These are phyloP conservation scores for Psix sp. DNA, from an alignment of 1,140 invertebrate species.

Conservation along the genomic window DNA sequence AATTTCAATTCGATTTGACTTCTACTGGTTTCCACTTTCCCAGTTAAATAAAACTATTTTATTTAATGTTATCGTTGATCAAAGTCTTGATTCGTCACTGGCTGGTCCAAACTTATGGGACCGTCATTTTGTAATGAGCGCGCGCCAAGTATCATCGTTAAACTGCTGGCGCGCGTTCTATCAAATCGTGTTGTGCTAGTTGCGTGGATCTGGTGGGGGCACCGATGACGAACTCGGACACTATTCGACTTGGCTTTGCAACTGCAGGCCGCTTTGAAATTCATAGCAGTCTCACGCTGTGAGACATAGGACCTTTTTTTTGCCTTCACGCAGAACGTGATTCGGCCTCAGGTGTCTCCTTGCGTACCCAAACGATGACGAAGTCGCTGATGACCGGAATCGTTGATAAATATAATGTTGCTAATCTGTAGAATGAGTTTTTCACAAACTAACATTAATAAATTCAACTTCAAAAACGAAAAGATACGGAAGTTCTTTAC, in stretches of 20 bases:
- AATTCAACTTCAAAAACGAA: too few species aligned
- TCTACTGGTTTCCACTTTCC: too few species aligned
- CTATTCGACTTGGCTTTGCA: slow-evolving; percentile 36
- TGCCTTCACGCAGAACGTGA: slow-evolving; percentile 24
- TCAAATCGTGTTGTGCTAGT: slow-evolving; percentile 50
- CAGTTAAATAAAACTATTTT: too few species aligned
- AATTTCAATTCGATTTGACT: not conserved
- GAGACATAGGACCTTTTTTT: slow-evolving; percentile 11
- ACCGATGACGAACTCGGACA: slow-evolving; percentile 59
- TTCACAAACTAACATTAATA: too few species aligned
- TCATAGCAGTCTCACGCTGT: slow-evolving; percentile 7
- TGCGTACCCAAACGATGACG: slow-evolving; percentile 19
- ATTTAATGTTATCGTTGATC: too few species aligned
- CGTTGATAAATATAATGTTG: too few species aligned
- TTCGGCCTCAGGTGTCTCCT: slow-evolving; percentile 39
- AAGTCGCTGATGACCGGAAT: too few species aligned
- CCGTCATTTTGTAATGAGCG: slow-evolving; percentile 35
- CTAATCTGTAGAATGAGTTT: too few species aligned
- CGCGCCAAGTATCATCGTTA: slow-evolving; percentile 59
- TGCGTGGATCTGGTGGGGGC: slow-evolving; percentile 36
- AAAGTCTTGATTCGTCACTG: not conserved
- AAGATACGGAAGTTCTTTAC: too few species aligned
- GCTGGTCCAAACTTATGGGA: slow-evolving; percentile 20
- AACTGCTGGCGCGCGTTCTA: slow-evolving; percentile 60
- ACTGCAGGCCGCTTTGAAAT: slow-evolving; percentile 30